Evolutionary conservation across 1,140 invertebrate species (phyloP), one percentile per base, ranked within the genome.

Genomic region (Sminthurinus signatus): DNA sequence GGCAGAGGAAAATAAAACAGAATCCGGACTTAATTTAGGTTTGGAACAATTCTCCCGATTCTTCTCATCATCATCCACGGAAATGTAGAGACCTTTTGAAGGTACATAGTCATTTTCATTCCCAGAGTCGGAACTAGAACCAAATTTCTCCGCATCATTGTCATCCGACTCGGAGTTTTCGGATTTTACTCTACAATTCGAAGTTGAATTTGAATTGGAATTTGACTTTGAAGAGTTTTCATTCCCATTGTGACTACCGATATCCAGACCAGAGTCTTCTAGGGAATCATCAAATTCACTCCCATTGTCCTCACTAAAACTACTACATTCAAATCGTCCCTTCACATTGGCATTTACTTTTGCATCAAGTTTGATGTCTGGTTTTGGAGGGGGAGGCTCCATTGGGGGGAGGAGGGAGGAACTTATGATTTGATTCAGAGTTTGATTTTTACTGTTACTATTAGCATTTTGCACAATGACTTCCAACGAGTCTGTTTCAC

Each of bases 251-350:
- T 36, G 32, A 8, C 32, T 56, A 4, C 32, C 65, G 32, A 66
- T 69, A 42, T 72, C 70, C 14, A 72, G 31, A 4, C 70, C 70
- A 46, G 70, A 72, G 56, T 72, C 70, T 61, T 72, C 70, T 31
- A 72, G 57, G 48, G 64, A 67, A 36, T 72, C 70, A 44, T 69
- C 67, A 43, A 69, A 69, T 36, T 69, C 67, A 23, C 54, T 56
- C 2, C 14, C 15, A 23, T 42, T 19, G 14, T 56, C 32, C 21
- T 36, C 4, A 56, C 12, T 54, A n/a, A n/a, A n/a, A n/a, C n/a
- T n/a, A n/a, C n/a, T n/a, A 12, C 39, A 12, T 12, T 42, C n/a
- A 36, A 36, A 8, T 36, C 32, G 32, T 36, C 23, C n/a, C 19
- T 52, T 52, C 25, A 52, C 10, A 28, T 32, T 17, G 15, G 21